A percentile compares a stretch with the other conserved stretches of the same genome.
These are phyloP conservation scores for Polietes domitor DNA, from an alignment of 2,888 invertebrate genomes.

Conservation along the genomic window DNA sequence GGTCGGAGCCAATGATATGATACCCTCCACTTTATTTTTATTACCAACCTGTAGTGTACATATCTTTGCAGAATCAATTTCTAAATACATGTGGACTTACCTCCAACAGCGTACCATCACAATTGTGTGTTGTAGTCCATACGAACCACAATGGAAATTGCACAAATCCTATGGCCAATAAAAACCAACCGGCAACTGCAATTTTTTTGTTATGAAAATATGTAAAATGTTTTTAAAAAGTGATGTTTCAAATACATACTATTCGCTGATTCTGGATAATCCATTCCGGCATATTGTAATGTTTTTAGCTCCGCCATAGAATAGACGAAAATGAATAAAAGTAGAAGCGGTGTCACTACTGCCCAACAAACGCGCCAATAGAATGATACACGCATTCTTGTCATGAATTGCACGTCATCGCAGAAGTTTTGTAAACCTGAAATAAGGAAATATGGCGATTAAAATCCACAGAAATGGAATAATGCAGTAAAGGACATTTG, in stretches of 20 bases:
- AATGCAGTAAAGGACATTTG: too few relatives aligned
- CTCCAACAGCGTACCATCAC: slow-evolving; percentile 56
- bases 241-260: slow-evolving; percentile 79
- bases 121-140: slow-evolving; percentile 53
- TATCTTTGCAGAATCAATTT: too few relatives aligned
- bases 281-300: slow-evolving; percentile 82
- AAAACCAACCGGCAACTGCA: slow-evolving; percentile 70
- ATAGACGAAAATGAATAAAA: slow-evolving; percentile 86
- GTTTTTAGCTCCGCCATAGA: slow-evolving; percentile 84
- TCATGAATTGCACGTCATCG: slow-evolving; percentile 89
- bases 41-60: too few relatives aligned
- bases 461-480: background rate
- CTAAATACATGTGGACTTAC: slow-evolving; percentile 62
- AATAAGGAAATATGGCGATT: too few relatives aligned
- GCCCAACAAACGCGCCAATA: slow-evolving; percentile 92
- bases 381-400: slow-evolving; percentile 83
- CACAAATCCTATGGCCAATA: slow-evolving; percentile 81
- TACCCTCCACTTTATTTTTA: too few relatives aligned
- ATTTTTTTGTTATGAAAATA: slow-evolving; percentile 23
- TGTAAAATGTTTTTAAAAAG: background rate
- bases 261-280: slow-evolving; percentile 83
- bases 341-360: slow-evolving; percentile 85
- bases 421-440: slow-evolving; percentile 84
- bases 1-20: too few relatives aligned
- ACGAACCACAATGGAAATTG: slow-evolving; percentile 82